These are phyloP conservation scores for Malthinus seriepunctatus DNA, from an alignment of 2,888 invertebrate species.

Conservation along the genomic window DNA sequence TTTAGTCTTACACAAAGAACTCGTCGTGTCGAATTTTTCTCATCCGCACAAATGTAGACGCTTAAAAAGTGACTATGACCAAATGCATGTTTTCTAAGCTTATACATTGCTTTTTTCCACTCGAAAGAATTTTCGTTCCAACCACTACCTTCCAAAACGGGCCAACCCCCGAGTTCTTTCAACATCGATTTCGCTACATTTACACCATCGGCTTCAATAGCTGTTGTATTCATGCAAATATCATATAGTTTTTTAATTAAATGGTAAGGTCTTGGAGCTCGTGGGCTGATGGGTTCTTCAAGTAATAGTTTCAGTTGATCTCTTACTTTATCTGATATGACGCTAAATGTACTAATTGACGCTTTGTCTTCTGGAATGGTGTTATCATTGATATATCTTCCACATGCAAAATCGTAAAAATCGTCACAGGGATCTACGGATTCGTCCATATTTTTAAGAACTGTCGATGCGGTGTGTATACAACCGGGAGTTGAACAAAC, in stretches of 20 bases:
- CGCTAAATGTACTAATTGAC: conserved; percentile 74
- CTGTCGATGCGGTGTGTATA: conserved; percentile 76
- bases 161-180: conserved; percentile 86
- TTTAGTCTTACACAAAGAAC: conserved; percentile 76
- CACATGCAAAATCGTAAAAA: conserved; percentile 81
- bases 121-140: conserved; percentile 76
- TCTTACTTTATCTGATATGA: conserved; percentile 73
- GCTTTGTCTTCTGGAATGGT: conserved; percentile 82
- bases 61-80: conserved; percentile 89
- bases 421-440: conserved; percentile 78
- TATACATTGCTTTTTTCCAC: conserved; percentile 83
- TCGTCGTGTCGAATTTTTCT: conserved; percentile 83
- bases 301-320: conserved; percentile 72
- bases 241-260: conserved; percentile 82
- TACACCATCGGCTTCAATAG: conserved; percentile 79
- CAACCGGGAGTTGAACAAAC: conserved; percentile 78
- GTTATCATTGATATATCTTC: conserved; percentile 70
- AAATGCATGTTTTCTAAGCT: conserved; percentile 77
- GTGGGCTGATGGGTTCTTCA: conserved; percentile 63
- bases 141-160: conserved; percentile 73
- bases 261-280: conserved; percentile 70
- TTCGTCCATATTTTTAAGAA: conserved; percentile 72
- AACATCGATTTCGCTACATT: conserved; percentile 73
- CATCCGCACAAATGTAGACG: conserved; percentile 84
- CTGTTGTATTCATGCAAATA: conserved; percentile 84